phyloP scores from a whole-genome alignment of 2,888 invertebrate genomes.

The Synanthedon tipuliformis region DNA sequence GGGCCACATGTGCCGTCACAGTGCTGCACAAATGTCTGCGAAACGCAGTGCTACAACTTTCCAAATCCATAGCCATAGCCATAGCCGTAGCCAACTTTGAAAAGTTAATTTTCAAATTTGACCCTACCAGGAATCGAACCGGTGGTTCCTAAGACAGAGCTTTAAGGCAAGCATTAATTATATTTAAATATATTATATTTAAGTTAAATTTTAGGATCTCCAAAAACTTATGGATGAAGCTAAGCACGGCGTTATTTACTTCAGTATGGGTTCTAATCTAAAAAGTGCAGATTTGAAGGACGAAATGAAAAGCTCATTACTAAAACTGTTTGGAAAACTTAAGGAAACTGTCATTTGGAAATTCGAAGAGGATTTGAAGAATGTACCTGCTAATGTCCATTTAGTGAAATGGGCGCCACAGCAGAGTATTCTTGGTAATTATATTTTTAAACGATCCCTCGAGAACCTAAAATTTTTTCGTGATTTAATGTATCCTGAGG shows the following conservation, averaged over 20 bases:
- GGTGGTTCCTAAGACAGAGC: no score
- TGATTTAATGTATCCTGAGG: no score
- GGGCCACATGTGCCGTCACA: no score
- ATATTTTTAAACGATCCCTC: no score
- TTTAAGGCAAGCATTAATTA: not conserved
- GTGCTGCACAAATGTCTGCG: no score
- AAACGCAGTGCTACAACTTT: no score
- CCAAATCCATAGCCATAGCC: no score
- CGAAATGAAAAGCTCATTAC: slow-evolving; percentile 19
- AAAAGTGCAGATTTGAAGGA: slow-evolving; percentile 29
- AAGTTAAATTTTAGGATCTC: slow-evolving; percentile 26
- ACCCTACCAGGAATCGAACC: no score
- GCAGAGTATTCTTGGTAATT: slow-evolving; percentile 39
- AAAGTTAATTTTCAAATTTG: no score
- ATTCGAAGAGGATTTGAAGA: slow-evolving; percentile 30
- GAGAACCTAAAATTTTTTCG: no score
- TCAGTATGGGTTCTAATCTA: slow-evolving; percentile 36
- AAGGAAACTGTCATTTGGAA: slow-evolving; percentile 50
- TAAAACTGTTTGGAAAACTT: slow-evolving; percentile 31
- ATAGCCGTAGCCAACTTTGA: no score
- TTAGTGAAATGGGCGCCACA: slow-evolving; percentile 48
- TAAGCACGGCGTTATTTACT: slow-evolving; percentile 34
- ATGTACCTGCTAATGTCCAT: slow-evolving; percentile 38
- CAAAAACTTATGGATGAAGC: slow-evolving; percentile 35
- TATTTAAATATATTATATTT: slow-evolving; percentile 3